Conservation (phyloP, 2,888 invertebrate species). For the Aproaerema taeniolella region DNA sequence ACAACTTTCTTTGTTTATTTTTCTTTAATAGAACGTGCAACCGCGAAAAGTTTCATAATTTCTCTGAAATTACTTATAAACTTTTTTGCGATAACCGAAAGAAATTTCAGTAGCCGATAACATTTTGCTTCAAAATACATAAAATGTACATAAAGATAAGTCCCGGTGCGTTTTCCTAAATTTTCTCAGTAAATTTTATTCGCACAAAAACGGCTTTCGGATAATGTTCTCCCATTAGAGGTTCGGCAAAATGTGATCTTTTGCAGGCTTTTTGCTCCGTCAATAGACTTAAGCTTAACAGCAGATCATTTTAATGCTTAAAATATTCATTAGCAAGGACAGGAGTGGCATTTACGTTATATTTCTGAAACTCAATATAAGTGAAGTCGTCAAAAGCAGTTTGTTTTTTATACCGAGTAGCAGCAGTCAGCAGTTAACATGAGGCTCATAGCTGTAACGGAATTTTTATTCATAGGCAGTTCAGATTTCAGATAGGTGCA, state of each 20-base stretch:
- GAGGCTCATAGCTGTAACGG: no score
- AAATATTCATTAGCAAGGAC: slow-evolving; percentile 21
- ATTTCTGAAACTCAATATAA: background rate
- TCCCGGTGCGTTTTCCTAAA: slow-evolving; percentile 45
- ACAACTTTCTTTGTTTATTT: slow-evolving; percentile 41
- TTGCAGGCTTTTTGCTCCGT: slow-evolving; percentile 39
- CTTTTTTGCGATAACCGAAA: slow-evolving; percentile 43
- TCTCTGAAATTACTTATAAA: slow-evolving; percentile 51
- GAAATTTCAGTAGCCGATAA: slow-evolving; percentile 54
- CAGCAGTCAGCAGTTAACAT: no score
- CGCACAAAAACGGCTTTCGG: slow-evolving; percentile 57
- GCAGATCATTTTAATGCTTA: slow-evolving; percentile 32
- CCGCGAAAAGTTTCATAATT: slow-evolving; percentile 43
- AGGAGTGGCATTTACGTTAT: slow-evolving; percentile 8
- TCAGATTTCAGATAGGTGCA: no score
- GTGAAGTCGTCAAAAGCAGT: no score
- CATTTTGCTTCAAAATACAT: slow-evolving; percentile 55
- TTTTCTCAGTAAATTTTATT: slow-evolving; percentile 57
- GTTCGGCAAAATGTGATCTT: slow-evolving; percentile 51
- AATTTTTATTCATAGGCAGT: no score
- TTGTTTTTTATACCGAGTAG: no score
- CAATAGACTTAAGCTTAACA: slow-evolving; percentile 35
- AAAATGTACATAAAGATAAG: slow-evolving; percentile 68
- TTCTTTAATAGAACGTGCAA: slow-evolving; percentile 34
- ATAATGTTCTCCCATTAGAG: slow-evolving; percentile 61